Percentiles rank a stretch among this genome's conserved stretches.
Evolutionary conservation across 2,797 vertebrate genomes (phyloP).

Genomic region (Scolopax rusticola): DNA sequence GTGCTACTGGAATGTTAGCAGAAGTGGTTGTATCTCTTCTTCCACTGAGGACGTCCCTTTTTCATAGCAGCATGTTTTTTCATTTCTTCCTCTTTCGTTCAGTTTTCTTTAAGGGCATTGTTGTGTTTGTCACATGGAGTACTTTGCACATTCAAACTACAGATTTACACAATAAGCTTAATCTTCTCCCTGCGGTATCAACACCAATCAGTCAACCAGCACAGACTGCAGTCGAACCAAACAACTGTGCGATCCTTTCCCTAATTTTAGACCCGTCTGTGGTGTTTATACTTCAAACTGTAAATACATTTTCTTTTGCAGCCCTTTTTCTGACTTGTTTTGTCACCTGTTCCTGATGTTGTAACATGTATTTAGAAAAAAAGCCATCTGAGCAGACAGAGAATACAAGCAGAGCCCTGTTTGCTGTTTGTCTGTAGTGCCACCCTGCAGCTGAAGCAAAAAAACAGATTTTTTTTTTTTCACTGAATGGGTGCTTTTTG

Average conservation of each 20-base stretch:
- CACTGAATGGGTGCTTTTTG: not conserved
- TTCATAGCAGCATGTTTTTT: not conserved
- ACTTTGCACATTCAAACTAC: not conserved
- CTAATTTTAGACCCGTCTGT: not conserved
- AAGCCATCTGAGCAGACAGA: not conserved
- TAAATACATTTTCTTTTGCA: not conserved
- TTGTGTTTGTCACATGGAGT: not conserved
- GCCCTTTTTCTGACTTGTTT: not conserved
- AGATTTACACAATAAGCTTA: constrained; percentile 24
- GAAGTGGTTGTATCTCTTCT: not conserved
- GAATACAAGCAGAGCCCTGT: not conserved
- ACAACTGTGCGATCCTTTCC: not conserved
- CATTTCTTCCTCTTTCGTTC: not conserved
- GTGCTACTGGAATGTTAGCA: rapidly evolving
- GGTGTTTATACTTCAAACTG: constrained; percentile 3
- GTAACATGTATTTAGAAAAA: not conserved
- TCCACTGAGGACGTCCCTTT: not conserved
- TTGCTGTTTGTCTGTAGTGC: not conserved
- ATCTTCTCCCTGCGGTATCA: not conserved
- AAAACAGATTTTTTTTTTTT: not conserved
- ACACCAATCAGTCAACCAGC: not conserved
- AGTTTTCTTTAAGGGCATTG: not conserved
- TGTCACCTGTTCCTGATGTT: not conserved
- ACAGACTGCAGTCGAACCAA: not conserved
- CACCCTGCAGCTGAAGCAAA: not conserved